Conservation (phyloP, 1,140 invertebrate genomes). For the Semibalanus balanoides region DNA sequence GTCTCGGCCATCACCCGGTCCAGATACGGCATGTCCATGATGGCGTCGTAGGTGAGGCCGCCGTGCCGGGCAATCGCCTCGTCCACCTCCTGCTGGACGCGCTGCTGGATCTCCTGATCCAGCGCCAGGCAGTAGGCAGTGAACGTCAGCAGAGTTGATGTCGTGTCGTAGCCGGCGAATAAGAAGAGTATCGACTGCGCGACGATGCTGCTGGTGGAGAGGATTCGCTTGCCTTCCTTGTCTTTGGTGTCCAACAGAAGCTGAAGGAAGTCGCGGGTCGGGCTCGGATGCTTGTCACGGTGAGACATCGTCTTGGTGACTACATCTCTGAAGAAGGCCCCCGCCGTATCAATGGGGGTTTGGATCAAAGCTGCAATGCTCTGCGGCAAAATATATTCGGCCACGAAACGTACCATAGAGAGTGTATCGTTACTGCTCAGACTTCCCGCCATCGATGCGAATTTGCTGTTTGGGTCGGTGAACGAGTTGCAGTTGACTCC, state of each 20-base stretch:
- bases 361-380: too few species aligned
- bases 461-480: background rate
- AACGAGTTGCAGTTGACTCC: background rate
- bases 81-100: too few species aligned
- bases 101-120: too few species aligned
- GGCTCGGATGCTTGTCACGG: too few species aligned
- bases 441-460: background rate
- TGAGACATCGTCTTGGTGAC: too few species aligned
- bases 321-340: too few species aligned
- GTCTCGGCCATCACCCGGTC: slow-evolving; percentile 34
- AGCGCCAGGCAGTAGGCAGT: too few species aligned
- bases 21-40: background rate
- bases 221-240: background rate
- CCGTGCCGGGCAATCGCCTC: background rate
- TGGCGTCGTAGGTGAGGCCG: background rate
- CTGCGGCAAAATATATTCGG: background rate
- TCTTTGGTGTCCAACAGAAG: too few species aligned
- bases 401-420: background rate
- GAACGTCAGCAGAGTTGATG: background rate
- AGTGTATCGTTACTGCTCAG: background rate
- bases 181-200: background rate
- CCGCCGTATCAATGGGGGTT: too few species aligned
- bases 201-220: background rate
- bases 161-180: background rate
- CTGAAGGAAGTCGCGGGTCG: too few species aligned